phyloP scores from a whole-genome alignment of 2,113 vertebrate genomes.

The Nibea albiflora region DNA sequence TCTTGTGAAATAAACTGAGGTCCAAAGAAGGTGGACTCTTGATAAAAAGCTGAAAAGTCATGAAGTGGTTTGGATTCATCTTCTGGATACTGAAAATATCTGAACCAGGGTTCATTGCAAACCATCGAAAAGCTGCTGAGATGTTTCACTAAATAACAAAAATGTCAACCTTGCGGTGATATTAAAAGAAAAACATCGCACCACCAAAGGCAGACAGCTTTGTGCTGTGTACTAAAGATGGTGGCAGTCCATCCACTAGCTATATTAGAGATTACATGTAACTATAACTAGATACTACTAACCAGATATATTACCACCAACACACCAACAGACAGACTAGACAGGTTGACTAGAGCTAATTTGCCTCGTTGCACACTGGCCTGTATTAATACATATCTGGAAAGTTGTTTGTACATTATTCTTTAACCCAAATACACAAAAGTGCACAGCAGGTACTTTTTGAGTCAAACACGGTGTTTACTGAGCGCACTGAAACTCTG shows the following conservation, averaged over 20 bases:
- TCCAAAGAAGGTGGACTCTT: too few species aligned
- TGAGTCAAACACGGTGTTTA: not conserved
- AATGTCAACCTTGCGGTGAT: not conserved
- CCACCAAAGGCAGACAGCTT: too few species aligned
- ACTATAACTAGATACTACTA: not conserved
- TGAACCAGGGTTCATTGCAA: not conserved
- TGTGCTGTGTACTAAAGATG: too few species aligned
- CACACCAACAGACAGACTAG: not conserved
- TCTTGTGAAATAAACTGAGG: too few species aligned
- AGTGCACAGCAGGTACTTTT: not conserved
- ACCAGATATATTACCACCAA: not conserved
- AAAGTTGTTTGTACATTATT: not conserved
- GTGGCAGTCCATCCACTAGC: not conserved
- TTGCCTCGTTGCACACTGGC: not conserved
- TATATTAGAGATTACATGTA: not conserved
- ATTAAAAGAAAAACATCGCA: not conserved
- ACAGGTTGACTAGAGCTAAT: not conserved
- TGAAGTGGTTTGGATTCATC: too few species aligned
- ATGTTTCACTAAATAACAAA: not conserved
- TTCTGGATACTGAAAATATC: not conserved
- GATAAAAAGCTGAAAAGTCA: too few species aligned
- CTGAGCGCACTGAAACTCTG: not conserved
- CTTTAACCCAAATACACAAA: not conserved
- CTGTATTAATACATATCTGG: not conserved
- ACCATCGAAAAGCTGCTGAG: not conserved